Base-by-base conservation (phyloP, 2,113 vertebrate genomes). In the Siphamia tubifer region DNA sequence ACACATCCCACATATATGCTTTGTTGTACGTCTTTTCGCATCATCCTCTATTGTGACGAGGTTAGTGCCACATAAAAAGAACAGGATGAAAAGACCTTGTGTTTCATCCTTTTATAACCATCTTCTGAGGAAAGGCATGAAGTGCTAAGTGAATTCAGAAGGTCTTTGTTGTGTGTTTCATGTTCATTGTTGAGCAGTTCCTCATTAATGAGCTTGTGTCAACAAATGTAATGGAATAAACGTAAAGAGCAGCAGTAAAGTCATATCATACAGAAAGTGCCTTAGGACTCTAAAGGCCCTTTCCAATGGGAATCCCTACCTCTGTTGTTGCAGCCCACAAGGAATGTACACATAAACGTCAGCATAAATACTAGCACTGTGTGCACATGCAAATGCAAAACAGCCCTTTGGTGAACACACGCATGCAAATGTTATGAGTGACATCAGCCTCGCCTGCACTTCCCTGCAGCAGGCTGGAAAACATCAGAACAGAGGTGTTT, bases 51-150 rank as follows among this genome's bases (percentile, higher is more conserved):
- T 67, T 79, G 60, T 51, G 32, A 65, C 34, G 16, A 72, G 47
- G 72, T 61, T 55, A 62, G 54, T 40, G 1, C 28, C 28, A 32
- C 54, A 67, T 71, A 8, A 77, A 81, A 68, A 40, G 32, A 49
- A 42, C 67, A 9, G 49, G 81, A 84, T 85, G 47, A 84, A 82
- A 77, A 76, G 61, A 30, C 17, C 10, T 58, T 1, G 9, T 68
- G 67, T 74, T 82, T 84, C 64, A 82, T 80, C 68, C 80, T 45
- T 79, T 86, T 86, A 43, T 77, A 63, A 64, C 6, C 23, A 64
- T 70, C 79, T 71, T 84, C 72, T 68, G 62, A 80, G 51, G 57
- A 52, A 67, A 67, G 49, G 62, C 57, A 30, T 77, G 48, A 66
- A 47, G 69, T 52, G 65, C 58, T 77, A 73, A 85, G 6, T 83